Evolutionary conservation across 2,113 vertebrate genomes (phyloP).

Genomic region (Campylomormyrus numenius): DNA sequence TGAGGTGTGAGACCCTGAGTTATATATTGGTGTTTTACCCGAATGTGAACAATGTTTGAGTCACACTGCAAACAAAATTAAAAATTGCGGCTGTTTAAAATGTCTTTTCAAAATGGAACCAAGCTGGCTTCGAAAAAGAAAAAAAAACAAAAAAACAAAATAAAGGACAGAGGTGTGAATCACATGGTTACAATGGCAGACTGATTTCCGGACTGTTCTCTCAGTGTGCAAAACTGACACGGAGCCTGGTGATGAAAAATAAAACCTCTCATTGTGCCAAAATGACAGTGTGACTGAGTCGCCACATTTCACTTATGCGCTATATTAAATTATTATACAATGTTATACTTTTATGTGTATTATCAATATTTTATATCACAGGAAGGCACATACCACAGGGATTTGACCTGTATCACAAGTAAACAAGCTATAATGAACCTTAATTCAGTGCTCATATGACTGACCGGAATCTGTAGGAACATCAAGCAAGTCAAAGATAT

Average conservation of each 20-base stretch:
- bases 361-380: background rate
- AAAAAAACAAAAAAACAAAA: background rate
- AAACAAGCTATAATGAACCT: background rate
- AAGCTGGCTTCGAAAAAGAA: background rate
- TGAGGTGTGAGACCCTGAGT: background rate
- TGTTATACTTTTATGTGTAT: background rate
- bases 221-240: background rate
- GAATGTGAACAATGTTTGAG: background rate
- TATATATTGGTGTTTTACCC: background rate
- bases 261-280: background rate
- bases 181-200: background rate
- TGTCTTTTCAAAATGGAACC: background rate
- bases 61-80: background rate
- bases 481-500: background rate
- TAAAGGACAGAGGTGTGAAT: background rate
- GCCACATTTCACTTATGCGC: background rate
- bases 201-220: background rate
- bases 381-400: background rate
- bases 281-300: too few species aligned
- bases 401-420: background rate
- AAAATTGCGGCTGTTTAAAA: background rate
- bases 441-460: background rate
- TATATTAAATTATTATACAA: background rate
- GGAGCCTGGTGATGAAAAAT: background rate
- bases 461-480: background rate